Percentiles rank a stretch among this genome's conserved stretches.
phyloP scores from a whole-genome alignment of 2,797 vertebrate genomes.

The Clangula hyemalis region DNA sequence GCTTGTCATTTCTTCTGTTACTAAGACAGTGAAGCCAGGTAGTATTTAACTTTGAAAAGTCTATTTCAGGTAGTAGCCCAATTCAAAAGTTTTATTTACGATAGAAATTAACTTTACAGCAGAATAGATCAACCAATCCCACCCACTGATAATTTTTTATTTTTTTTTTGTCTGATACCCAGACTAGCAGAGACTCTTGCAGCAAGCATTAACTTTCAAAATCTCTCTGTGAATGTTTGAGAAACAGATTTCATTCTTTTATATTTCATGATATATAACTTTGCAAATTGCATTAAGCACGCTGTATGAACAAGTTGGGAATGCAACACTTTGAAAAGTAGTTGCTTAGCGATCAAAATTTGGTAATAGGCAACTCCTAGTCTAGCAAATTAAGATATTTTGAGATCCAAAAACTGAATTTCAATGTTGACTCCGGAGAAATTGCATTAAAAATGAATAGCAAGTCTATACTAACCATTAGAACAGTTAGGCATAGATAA shows the following conservation, averaged over 20 bases:
- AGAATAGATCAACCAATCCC: neutral
- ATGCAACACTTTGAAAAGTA: neutral
- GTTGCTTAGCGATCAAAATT: neutral
- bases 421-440: neutral
- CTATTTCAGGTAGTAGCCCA: neutral
- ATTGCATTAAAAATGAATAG: neutral
- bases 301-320: neutral
- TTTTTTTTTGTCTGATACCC: neutral
- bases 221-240: neutral
- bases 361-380: neutral
- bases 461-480: neutral
- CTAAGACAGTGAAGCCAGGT: neutral
- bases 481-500: neutral
- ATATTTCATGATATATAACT: neutral
- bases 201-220: neutral
- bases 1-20: neutral
- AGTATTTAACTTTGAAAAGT: neutral
- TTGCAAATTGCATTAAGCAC: accelerated
- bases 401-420: neutral
- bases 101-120: neutral
- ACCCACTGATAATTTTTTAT: neutral
- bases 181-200: neutral
- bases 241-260: neutral
- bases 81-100: neutral
- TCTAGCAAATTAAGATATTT: neutral